Evolutionary conservation across 2,113 vertebrate species (phyloP).

Genomic region (Pao palembangensis): DNA sequence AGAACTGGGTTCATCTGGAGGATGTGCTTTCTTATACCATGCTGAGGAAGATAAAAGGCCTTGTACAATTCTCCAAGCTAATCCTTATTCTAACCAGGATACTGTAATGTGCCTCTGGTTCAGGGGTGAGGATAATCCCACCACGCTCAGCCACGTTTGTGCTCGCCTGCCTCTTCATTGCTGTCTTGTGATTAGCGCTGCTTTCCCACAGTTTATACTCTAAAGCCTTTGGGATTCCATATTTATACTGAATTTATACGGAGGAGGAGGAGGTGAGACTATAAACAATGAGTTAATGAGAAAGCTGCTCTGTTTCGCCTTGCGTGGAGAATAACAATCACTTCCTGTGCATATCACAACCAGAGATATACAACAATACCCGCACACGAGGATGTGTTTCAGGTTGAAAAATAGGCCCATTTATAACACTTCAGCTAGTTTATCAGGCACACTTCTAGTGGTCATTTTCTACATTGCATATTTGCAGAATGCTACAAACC

Average conservation of each 20-base stretch:
- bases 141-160: neutral
- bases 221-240: conserved; percentile 42
- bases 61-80: conserved; percentile 40
- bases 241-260: conserved; percentile 33
- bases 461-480: too few species aligned
- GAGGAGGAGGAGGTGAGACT: conserved; percentile 36
- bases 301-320: conserved; percentile 29
- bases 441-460: too few species aligned
- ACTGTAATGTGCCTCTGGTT: conserved; percentile 24
- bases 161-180: conserved; percentile 21
- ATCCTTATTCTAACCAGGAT: conserved; percentile 53
- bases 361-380: conserved; percentile 11
- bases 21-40: conserved; percentile 48
- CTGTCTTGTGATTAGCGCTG: conserved; percentile 19
- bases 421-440: neutral
- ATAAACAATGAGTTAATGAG: conserved; percentile 50
- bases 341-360: conserved; percentile 43
- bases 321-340: conserved; percentile 34
- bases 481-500: too few species aligned
- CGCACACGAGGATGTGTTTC: conserved; percentile 27
- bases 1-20: conserved; percentile 67
- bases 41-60: conserved; percentile 59
- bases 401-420: conserved; percentile 9
- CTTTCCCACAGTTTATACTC: conserved; percentile 46
- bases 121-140: conserved; percentile 35